Evolutionary conservation across 2,797 vertebrate genomes (phyloP).

Genomic region (Silurus lanzhouensis): DNA sequence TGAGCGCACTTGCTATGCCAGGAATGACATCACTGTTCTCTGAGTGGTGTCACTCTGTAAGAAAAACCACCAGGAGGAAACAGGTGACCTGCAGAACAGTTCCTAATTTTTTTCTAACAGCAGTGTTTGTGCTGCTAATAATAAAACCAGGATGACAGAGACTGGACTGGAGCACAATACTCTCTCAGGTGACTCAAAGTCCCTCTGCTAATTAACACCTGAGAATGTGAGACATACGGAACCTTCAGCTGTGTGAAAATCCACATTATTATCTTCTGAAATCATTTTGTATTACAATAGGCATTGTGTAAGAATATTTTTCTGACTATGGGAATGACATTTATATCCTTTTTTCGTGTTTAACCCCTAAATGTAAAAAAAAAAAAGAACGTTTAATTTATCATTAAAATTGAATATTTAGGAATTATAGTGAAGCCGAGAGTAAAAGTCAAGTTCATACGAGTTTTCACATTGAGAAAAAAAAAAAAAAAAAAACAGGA

Average conservation of each 20-base stretch:
- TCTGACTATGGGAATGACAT: not conserved
- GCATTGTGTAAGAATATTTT: slow-evolving; percentile 4
- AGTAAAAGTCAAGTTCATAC: not conserved
- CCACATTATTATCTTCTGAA: not conserved
- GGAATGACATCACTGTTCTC: not conserved
- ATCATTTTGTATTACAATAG: slow-evolving; percentile 21
- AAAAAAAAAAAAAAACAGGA: too few relatives aligned
- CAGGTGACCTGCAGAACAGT: slow-evolving; percentile 26
- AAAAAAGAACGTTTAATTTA: not conserved
- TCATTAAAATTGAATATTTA: not conserved
- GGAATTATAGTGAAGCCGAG: not conserved
- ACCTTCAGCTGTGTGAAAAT: not conserved
- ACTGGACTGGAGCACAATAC: slow-evolving; percentile 47
- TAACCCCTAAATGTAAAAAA: not conserved
- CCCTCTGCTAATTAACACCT: slow-evolving; percentile 32
- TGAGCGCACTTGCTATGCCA: not conserved
- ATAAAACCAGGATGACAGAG: slow-evolving; percentile 10
- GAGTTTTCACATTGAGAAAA: too few relatives aligned
- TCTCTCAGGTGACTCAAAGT: slow-evolving; percentile 12
- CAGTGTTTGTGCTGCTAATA: not conserved
- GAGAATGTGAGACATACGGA: slow-evolving; percentile 15
- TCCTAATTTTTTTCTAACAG: slow-evolving; percentile 16
- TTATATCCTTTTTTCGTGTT: not conserved
- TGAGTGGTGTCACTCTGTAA: slow-evolving; percentile 15
- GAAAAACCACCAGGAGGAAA: slow-evolving; percentile 45